Base-by-base conservation (phyloP, 2,113 vertebrate species). In the Xiphophorus maculatus region DNA sequence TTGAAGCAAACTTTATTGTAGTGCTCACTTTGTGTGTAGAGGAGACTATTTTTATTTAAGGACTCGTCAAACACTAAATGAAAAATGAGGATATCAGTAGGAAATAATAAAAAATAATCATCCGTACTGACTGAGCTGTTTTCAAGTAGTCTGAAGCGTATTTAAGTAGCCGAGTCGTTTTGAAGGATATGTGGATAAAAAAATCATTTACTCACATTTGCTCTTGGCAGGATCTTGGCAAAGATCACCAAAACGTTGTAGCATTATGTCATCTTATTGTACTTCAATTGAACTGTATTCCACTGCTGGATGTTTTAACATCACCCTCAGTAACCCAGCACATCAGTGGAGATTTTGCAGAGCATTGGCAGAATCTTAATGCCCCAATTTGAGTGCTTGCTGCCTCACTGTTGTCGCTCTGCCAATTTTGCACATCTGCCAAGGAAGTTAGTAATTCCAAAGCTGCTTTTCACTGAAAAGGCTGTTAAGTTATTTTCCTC, bases 331-430 rank as follows among this genome's bases (percentile, higher is more conserved):
- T 79, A 77, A 82, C 77, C 71, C 65, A 48, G 42, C 33, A 65
- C 62, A 78, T 76, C 76, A 74, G n/a, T 54, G 73, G 67, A 75
- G 54, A 85, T 77, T 78, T 79, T 80, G 28, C 48, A 72, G 42
- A 48, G 13, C 71, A 69, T 28, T 69, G 84, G 71, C 76, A 82
- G 77, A 90, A 81, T 89, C 78, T 63, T 70, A 84, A 85, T 88
- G 71, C 27, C 70, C 25, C 63, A 7, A 68, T 88, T 84, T 71
- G 40, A 84, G 69, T 10, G 0, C 64, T 87, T 62, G 4, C 73
- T 62, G 64, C 71, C 80, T 76, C 37, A 27, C 51, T 22, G 51
- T 78, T 78, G 68, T 60, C 75, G 80, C 2, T 4, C 65, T 78
- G 81, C 82, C 79, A 89, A 44, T 64, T 71, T 62, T 11, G 60